Evolutionary conservation across 1,140 invertebrate genomes (phyloP), one percentile per base, ranked within the genome.

Genomic region (Drosophila dunni): DNA sequence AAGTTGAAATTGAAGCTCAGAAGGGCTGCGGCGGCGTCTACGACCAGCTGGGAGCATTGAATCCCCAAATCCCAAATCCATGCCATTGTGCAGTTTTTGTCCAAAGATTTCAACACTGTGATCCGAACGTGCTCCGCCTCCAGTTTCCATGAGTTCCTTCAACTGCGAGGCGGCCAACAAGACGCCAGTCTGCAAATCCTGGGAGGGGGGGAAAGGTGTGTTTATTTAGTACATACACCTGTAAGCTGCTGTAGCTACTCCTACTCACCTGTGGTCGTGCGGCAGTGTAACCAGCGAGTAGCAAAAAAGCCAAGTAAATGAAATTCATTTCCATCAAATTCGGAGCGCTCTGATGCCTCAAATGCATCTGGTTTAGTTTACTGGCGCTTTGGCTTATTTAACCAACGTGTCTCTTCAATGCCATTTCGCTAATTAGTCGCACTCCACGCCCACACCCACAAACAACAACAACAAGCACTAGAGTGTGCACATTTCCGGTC

Each of bases 31-130:
- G 51, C 51, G 58, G 17, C 45, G 48, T 20, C 60, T 62, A 7
- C 75, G 75, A 3, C 40, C 63, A 7, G 42, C 9, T 6, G 69
- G 63, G 3, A 63, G 17, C 53, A 90, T 62, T 4, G 56, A 82
- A 24, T 88, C 78, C 13, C 90, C 90, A 20, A 90, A 75, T 10
- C 85, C 89, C 7, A 90, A 0, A 1, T 51, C 54, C 29, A 81
- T 51, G 34, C 34, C 24, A 29, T 63, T 68, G 11, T 40, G 53
- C 24, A 78, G 20, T 24, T 15, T 58, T 7, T 73, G 58, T 9
- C 86, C 82, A 10, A 88, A 1, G 4, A 88, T 7, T 34, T 91
- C 90, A n/a, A 78, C 11, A 11, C 72, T 81, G 9, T 75, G 61
- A 1, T 78, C 66, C 17, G 82, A 46, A 0, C 20, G 44, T 1